These are phyloP conservation scores for Zophobas atratus DNA, from an alignment of 1,140 invertebrate species.

Conservation along the genomic window DNA sequence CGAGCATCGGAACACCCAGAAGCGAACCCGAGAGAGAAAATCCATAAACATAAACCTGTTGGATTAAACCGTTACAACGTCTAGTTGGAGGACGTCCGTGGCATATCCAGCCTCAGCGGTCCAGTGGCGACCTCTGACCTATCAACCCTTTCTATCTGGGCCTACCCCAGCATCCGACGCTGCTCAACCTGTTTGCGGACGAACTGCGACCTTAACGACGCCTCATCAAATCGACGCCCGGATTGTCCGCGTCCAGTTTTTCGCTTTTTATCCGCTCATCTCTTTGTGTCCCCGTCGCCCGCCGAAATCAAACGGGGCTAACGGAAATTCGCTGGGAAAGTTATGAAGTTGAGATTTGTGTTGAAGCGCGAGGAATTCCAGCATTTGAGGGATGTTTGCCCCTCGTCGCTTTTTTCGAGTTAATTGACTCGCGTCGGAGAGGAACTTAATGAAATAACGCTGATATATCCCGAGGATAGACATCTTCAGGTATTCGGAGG, in stretches of 20 bases:
- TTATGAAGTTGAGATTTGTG: too few species aligned
- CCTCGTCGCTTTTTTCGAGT: slow-evolving; percentile 1
- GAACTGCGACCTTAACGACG: slow-evolving; percentile 29
- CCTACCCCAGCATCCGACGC: slow-evolving; percentile 47
- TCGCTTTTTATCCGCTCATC: slow-evolving; percentile 25
- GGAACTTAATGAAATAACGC: slow-evolving; percentile 7
- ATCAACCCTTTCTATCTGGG: slow-evolving; percentile 48
- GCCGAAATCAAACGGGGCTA: too few species aligned
- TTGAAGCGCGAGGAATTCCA: too few species aligned
- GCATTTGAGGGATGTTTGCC: too few species aligned
- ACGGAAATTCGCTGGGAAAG: too few species aligned
- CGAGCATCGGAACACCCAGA: too few species aligned
- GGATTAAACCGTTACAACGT: slow-evolving; percentile 48
- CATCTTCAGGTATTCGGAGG: slow-evolving; percentile 9
- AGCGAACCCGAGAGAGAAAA: slow-evolving; percentile 2
- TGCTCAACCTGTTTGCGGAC: slow-evolving; percentile 38
- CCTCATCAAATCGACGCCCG: neutral
- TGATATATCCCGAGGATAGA: slow-evolving; percentile 12
- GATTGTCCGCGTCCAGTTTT: neutral
- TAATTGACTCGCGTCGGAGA: slow-evolving; percentile 26
- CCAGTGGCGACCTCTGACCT: slow-evolving; percentile 48
- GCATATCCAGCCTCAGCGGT: slow-evolving; percentile 38
- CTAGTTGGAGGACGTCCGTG: slow-evolving; percentile 20
- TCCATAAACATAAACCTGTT: slow-evolving; percentile 49
- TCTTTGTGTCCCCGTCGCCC: too few species aligned